These are phyloP conservation scores for Drosophila aldrichi DNA, from an alignment of 2,888 invertebrate genomes.

Conservation along the genomic window DNA sequence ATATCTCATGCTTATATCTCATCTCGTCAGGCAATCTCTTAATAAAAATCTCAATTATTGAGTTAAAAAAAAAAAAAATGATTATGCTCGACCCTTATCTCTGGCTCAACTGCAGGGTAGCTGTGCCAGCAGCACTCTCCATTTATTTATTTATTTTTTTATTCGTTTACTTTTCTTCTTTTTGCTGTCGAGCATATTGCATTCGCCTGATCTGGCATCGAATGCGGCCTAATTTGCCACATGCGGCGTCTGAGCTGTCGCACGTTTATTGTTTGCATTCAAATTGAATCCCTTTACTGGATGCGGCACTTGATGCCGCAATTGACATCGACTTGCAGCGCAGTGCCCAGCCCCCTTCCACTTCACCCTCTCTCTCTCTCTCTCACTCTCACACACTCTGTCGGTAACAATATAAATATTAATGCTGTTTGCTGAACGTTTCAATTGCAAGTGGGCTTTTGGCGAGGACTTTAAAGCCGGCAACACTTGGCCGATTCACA, in stretches of 20 bases:
- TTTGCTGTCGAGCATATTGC: slow-evolving; percentile 6
- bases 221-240: slow-evolving; percentile 73
- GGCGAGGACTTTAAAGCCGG: slow-evolving; percentile 32
- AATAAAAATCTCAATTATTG: neutral
- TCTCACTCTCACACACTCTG: neutral
- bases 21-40: neutral
- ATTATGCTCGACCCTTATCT: neutral
- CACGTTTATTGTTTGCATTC: slow-evolving; percentile 59
- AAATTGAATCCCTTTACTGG: slow-evolving; percentile 48
- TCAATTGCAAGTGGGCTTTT: slow-evolving; percentile 59
- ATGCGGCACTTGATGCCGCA: slow-evolving; percentile 61
- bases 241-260: slow-evolving; percentile 64
- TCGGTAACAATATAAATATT: slow-evolving; percentile 75
- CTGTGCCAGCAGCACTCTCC: neutral
- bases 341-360: neutral
- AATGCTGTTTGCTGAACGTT: slow-evolving; percentile 79
- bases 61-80: neutral
- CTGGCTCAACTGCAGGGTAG: neutral
- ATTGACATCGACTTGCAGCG: slow-evolving; percentile 51
- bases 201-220: slow-evolving; percentile 42
- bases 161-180: neutral
- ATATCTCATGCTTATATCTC: neutral
- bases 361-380: slow-evolving; percentile 5
- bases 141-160: slow-evolving; percentile 1
- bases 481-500: slow-evolving; percentile 76